These are phyloP conservation scores for Labroides dimidiatus DNA, from an alignment of 2,797 vertebrate species.

Conservation along the genomic window DNA sequence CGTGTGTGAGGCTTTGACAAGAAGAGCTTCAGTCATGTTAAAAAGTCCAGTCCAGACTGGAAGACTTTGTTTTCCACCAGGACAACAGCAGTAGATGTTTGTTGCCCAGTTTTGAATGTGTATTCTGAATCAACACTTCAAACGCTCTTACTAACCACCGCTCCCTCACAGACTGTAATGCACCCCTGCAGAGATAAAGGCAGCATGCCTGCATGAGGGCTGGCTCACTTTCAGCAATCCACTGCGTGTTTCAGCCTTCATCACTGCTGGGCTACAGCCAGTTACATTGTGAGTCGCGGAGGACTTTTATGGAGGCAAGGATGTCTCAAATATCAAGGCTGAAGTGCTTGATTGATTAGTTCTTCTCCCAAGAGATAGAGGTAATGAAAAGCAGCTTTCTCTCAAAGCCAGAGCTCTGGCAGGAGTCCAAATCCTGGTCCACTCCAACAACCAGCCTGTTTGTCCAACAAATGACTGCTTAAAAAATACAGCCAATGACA, in stretches of 20 bases:
- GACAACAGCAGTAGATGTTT: neutral
- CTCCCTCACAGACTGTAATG: conserved; percentile 9
- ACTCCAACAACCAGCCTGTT: conserved; percentile 22
- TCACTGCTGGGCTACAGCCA: conserved; percentile 22
- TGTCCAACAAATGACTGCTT: conserved; percentile 27
- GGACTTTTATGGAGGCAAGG: conserved; percentile 30
- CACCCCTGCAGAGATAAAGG: conserved; percentile 1
- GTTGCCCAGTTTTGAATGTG: neutral
- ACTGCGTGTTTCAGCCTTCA: conserved; percentile 20
- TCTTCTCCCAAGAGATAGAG: conserved; percentile 40
- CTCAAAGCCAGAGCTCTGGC: conserved; percentile 27
- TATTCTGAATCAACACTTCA: neutral
- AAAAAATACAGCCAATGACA: conserved; percentile 19
- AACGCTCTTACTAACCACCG: conserved; percentile 9
- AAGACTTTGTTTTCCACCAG: neutral
- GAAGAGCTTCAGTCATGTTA: neutral
- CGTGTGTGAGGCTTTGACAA: too few species aligned
- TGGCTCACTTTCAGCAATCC: conserved; percentile 14
- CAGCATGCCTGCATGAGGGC: conserved; percentile 8
- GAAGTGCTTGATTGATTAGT: conserved; percentile 57
- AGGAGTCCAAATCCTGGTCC: conserved; percentile 17
- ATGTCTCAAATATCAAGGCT: conserved; percentile 54
- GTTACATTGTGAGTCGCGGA: conserved; percentile 34
- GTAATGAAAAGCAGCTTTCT: conserved; percentile 61
- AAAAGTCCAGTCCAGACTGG: neutral